A percentile compares a stretch with the other conserved stretches of the same genome.
Conservation (phyloP, 2,113 vertebrate genomes). For the Chionodraco myersi region DNA sequence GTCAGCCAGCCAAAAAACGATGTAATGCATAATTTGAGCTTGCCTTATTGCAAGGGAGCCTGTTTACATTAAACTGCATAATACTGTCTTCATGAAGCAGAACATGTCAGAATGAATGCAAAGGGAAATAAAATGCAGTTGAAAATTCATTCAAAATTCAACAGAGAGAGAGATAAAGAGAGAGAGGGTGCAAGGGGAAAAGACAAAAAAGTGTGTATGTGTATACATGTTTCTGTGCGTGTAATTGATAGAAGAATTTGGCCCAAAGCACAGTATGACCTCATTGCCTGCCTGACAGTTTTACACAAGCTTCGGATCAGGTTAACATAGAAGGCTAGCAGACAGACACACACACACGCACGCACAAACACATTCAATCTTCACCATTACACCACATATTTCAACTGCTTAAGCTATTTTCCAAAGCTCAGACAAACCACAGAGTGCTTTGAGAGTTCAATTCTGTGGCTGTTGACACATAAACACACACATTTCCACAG, state of each 20-base stretch:
- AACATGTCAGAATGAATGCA: not conserved
- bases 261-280: constrained; percentile 67
- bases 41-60: not conserved
- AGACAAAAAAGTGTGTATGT: constrained; percentile 14
- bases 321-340: constrained; percentile 51
- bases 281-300: constrained; percentile 69
- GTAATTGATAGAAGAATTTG: constrained; percentile 71
- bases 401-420: constrained; percentile 67
- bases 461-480: constrained; percentile 68
- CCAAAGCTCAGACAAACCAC: constrained; percentile 62
- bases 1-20: too few relatives aligned
- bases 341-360: constrained; percentile 25
- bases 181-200: not conserved
- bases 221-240: constrained; percentile 16
- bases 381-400: constrained; percentile 60
- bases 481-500: constrained; percentile 62
- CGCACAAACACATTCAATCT: constrained; percentile 30
- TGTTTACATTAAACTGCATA: constrained; percentile 5
- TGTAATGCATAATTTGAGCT: not conserved
- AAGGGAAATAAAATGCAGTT: not conserved
- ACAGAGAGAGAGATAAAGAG: not conserved
- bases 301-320: constrained; percentile 57
- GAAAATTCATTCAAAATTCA: not conserved
- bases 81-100: not conserved
- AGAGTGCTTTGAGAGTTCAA: constrained; percentile 71